Evolutionary conservation across 2,888 invertebrate genomes (phyloP).

Genomic region (Melanargia galathea): DNA sequence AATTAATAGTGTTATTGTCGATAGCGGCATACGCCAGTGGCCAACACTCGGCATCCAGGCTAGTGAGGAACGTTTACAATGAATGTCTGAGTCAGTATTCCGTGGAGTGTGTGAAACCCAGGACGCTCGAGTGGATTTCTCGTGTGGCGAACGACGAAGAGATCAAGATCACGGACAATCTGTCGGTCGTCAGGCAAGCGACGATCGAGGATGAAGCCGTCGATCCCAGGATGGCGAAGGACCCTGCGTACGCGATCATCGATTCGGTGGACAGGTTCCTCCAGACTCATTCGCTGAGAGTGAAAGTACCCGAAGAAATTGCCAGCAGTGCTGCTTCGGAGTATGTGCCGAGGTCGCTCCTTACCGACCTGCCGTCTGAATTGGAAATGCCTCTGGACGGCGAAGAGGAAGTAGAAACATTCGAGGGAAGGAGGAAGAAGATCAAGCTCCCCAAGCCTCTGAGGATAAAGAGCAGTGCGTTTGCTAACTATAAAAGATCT

Average conservation of each 20-base stretch:
- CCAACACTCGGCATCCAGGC: conserved; percentile 82
- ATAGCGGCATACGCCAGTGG: conserved; percentile 66
- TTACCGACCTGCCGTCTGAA: conserved; percentile 84
- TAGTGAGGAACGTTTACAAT: conserved; percentile 85
- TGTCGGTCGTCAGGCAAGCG: conserved; percentile 83
- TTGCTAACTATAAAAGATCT: conserved; percentile 10
- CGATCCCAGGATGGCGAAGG: conserved; percentile 78
- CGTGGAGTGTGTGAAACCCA: conserved; percentile 87
- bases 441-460: conserved; percentile 78
- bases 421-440: conserved; percentile 78
- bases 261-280: conserved; percentile 89
- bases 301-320: conserved; percentile 87
- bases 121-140: conserved; percentile 83
- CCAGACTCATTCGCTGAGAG: conserved; percentile 88
- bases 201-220: conserved; percentile 60
- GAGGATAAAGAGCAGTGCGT: conserved; percentile 78
- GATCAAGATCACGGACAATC: conserved; percentile 89
- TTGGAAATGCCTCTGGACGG: conserved; percentile 87
- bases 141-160: conserved; percentile 85
- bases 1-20: conserved; percentile 69
- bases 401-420: conserved; percentile 70
- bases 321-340: conserved; percentile 80
- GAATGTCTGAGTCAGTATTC: conserved; percentile 87
- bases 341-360: conserved; percentile 85
- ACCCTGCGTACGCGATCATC: conserved; percentile 83